These are phyloP conservation scores for Ceraclea dissimilis DNA, from an alignment of 2,888 invertebrate species.

Conservation along the genomic window DNA sequence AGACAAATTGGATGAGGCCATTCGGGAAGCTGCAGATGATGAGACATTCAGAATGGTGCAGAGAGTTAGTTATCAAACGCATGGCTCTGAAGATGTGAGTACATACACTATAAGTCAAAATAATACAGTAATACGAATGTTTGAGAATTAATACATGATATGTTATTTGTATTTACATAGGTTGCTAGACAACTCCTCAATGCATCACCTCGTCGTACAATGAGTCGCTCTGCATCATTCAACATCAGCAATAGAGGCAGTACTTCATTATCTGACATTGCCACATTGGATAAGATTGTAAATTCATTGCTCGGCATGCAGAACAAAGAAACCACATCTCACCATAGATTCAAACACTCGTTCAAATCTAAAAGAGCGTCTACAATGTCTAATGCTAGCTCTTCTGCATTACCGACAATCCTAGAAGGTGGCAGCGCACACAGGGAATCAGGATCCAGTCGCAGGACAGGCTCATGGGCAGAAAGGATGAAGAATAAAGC, in stretches of 20 bases:
- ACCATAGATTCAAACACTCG: slow-evolving; percentile 22
- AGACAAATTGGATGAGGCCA: slow-evolving; percentile 55
- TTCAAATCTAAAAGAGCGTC: slow-evolving; percentile 23
- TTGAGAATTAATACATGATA: neutral
- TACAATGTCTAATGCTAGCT: slow-evolving; percentile 21
- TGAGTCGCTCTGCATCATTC: slow-evolving; percentile 31
- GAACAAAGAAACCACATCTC: slow-evolving; percentile 30
- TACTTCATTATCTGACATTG: slow-evolving; percentile 48
- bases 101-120: no score
- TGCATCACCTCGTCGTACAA: slow-evolving; percentile 15
- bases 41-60: slow-evolving; percentile 65
- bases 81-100: slow-evolving; percentile 58
- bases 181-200: slow-evolving; percentile 21
- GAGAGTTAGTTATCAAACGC: slow-evolving; percentile 64
- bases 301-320: slow-evolving; percentile 51
- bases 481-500: slow-evolving; percentile 29
- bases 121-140: no score
- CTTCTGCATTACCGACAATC: slow-evolving; percentile 37
- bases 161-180: slow-evolving; percentile 9
- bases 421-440: slow-evolving; percentile 30
- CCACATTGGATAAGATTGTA: slow-evolving; percentile 55
- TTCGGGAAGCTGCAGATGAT: slow-evolving; percentile 59
- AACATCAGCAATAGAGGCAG: slow-evolving; percentile 26
- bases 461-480: slow-evolving; percentile 39
- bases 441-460: slow-evolving; percentile 14